Base-by-base conservation (phyloP, 2,888 invertebrate species). In the Prosapia bicincta region DNA sequence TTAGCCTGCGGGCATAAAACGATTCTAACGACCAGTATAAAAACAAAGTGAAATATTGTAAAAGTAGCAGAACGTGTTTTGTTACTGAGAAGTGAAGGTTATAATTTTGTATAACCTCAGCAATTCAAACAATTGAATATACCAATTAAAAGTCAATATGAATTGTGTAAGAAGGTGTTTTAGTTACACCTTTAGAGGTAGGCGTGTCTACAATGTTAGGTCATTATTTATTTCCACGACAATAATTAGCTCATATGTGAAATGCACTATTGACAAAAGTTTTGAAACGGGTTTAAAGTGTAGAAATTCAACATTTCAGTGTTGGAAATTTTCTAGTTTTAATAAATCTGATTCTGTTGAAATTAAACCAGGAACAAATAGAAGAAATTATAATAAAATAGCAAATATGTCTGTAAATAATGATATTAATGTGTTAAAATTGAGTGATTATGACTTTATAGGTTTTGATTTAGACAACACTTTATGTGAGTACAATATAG, bases 401-500 rank as follows among this genome's bases (percentile, higher is more conserved):
- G n/a, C 54, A 54, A 54, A 54, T 20, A 54, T 54, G 13, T n/a
- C 20, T 20, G 20, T 3, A 3, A 2, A 38, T 13, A 54, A 13
- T 20, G 54, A 9, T 2, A 3, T 5, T 20, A 54, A 54, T 54
- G 54, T 54, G 54, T 87, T 89, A 78, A 86, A 83, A 79, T 86
- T 90, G 74, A 85, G 84, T 30, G 87, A 90, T 81, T 92, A 91
- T 82, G 91, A 92, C 82, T 90, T 89, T 78, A 86, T 91, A 78
- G 92, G 92, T 0, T 93, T 94, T 82, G 94, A 94, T 85, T 85
- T 94, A 80, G 94, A 94, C 81, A 90, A 93, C 80, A 93, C 93
- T 0, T 81, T 94, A 71, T 86, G 91, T 23, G 88, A 90, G 72
- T 94, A 92, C 82, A 90, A 92, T 82, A 85, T 93, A n/a, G 87